Base-by-base conservation (phyloP, 2,888 invertebrate genomes). In the Nomada fucata region DNA sequence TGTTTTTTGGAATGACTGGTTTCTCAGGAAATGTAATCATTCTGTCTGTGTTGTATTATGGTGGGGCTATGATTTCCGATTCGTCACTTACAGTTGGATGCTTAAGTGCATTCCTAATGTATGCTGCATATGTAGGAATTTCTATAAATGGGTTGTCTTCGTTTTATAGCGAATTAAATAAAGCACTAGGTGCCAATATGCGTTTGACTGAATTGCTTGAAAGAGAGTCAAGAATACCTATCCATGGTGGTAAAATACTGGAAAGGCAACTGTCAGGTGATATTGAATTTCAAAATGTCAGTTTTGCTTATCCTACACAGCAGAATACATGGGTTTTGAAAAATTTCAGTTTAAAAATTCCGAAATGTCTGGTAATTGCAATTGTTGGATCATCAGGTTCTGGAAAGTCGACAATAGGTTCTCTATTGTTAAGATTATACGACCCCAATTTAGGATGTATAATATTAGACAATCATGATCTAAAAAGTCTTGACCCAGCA, bases 81-180 rank as follows among this genome's bases (percentile, higher is more conserved):
- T 95, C 97, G 60, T 94, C 96, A 26, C 94, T 98, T 77, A 96
- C 97, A 0, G 97, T 98, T 18, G 99, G 99, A 7, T 97, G 97
- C 84, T 95, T 99, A 23, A 98, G 99, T 0, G 97, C 99, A 0
- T 99, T 99, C 94, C 95, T 99, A 15, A 94, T 99, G 18, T 99
- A 99, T 91, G 98, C 99, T 0, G 98, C 97, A 0, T 99, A 98
- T 90, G 97, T 98, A 20, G 98, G 98, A 15, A 96, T 98, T 47
- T 98, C 98, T 55, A 96, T 99, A 55, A 97, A 97, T 64, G 98
- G 98, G 15, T 93, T 99, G n/a, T 97, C 97, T 64, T 97, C 96
- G 87, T 99, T 99, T 94, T 99, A 99, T 92, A 97, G 98, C 0
- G 99, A 99, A 91, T 93, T 99, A 83, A 99, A 98, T 94, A 97